Base-by-base conservation (phyloP, 2,797 vertebrate genomes). In the Parotocinclus haroldoi region DNA sequence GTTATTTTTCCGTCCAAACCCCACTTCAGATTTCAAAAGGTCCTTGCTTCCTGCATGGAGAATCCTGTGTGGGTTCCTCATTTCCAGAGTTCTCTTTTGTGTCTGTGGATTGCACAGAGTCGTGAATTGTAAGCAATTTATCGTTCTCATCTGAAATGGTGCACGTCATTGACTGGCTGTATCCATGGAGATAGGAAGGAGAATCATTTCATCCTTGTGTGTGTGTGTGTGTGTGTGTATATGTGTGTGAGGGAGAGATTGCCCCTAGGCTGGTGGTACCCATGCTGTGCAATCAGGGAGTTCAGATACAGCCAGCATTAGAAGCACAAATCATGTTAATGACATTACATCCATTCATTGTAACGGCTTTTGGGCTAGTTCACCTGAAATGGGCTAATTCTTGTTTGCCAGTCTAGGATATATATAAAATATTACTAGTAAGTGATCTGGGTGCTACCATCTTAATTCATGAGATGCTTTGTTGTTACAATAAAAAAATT, bases 141-240 rank as follows among this genome's bases (percentile, higher is more conserved):
- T 62, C 52, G 53, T 55, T 50, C 54, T 53, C 39, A 56, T 56
- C 59, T 14, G 39, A 42, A 63, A 48, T 14, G 54, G 58, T 19
- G 27, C 68, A 14, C 27, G 58, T 46, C n/a, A 44, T 46, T 59
- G 62, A 74, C 54, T 70, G 53, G 45, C 49, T 44, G 64, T 72
- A 68, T 66, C 67, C 67, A 70, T 75, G 69, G 74, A 44, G 61
- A 62, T 62, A 13, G 62, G 67, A 55, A 69, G 55, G 49, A 52
- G 72, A 56, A 65, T 69, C 66, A 50, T 63, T 40, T 61, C 59
- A 71, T 56, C 3, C n/a, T n/a, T 40, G 50, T 69, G 72, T 75
- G 63, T 73, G 67, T 60, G 46, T 73, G 46, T 58, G 46, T 66
- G 19, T 54, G 52, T 56, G 27, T 55, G 18, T 27, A 11, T 56